These are phyloP conservation scores for Hedya salicella DNA, from an alignment of 2,888 invertebrate species.

Conservation along the genomic window DNA sequence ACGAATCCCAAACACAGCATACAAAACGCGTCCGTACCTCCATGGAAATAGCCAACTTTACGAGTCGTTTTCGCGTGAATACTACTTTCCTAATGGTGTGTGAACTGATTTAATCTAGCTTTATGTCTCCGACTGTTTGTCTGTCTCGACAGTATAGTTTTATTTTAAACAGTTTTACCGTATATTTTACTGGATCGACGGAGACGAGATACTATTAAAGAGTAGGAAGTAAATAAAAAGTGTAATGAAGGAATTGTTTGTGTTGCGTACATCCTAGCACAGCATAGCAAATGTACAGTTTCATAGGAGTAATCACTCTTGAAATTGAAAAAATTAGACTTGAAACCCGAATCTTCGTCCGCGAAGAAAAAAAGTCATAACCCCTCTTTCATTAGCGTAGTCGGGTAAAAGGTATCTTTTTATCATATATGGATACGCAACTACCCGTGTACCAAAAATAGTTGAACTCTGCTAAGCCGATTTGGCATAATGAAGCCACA, in stretches of 20 bases:
- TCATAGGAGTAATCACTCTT: no score
- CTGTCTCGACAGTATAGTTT: slow-evolving; percentile 61
- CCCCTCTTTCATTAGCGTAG: no score
- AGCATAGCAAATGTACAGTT: no score
- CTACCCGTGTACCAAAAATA: no score
- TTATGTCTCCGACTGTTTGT: slow-evolving; percentile 61
- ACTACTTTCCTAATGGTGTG: slow-evolving; percentile 68
- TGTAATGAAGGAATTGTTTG: slow-evolving; percentile 5
- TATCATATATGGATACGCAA: no score
- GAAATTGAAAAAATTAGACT: no score
- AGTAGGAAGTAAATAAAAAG: neutral
- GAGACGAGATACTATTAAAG: neutral
- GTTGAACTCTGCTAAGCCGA: no score
- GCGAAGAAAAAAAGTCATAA: no score
- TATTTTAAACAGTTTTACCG: slow-evolving; percentile 44
- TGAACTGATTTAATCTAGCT: slow-evolving; percentile 74
- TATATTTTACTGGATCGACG: neutral
- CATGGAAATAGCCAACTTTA: slow-evolving; percentile 42
- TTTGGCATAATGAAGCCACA: no score
- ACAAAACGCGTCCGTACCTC: slow-evolving; percentile 17
- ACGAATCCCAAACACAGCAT: neutral
- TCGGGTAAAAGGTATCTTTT: no score
- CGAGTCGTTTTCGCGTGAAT: slow-evolving; percentile 53
- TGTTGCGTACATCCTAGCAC: neutral
- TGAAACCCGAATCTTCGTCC: no score